phyloP scores from a whole-genome alignment of 2,113 vertebrate genomes.

The Patagioenas fasciata region DNA sequence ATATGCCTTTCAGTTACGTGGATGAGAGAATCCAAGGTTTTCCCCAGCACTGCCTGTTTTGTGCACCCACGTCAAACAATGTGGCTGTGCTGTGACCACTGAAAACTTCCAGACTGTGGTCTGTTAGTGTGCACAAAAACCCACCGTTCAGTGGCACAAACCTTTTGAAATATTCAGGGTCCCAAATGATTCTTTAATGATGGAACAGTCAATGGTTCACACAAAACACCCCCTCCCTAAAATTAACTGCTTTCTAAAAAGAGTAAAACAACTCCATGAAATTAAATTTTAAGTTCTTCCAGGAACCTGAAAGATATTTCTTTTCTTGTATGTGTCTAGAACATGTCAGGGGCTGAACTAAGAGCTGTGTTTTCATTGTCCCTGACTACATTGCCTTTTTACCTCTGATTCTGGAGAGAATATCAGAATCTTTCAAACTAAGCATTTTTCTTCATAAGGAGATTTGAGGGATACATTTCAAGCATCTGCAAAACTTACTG shows the following conservation, averaged over 20 bases:
- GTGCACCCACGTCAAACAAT: not conserved
- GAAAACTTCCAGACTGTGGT: not conserved
- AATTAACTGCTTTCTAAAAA: not conserved
- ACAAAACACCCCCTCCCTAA: not conserved
- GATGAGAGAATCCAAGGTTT: not conserved
- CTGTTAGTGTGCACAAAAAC: not conserved
- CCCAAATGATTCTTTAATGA: not conserved
- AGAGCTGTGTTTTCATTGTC: not conserved
- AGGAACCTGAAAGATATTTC: not conserved
- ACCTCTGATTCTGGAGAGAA: not conserved
- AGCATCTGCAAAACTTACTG: not conserved
- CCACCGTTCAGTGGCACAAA: not conserved
- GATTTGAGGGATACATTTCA: not conserved
- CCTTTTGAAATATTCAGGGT: not conserved
- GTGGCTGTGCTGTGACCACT: fast-evolving
- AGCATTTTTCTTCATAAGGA: not conserved
- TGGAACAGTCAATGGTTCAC: not conserved
- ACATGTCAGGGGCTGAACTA: not conserved
- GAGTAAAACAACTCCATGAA: not conserved
- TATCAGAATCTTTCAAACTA: not conserved
- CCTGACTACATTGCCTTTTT: not conserved
- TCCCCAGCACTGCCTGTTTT: not conserved
- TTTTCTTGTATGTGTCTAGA: not conserved
- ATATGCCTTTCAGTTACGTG: not conserved
- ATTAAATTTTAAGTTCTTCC: not conserved